Percentiles rank a stretch among this genome's conserved stretches.
These are phyloP conservation scores for Lathamus discolor DNA, from an alignment of 2,113 vertebrate species.

Conservation along the genomic window DNA sequence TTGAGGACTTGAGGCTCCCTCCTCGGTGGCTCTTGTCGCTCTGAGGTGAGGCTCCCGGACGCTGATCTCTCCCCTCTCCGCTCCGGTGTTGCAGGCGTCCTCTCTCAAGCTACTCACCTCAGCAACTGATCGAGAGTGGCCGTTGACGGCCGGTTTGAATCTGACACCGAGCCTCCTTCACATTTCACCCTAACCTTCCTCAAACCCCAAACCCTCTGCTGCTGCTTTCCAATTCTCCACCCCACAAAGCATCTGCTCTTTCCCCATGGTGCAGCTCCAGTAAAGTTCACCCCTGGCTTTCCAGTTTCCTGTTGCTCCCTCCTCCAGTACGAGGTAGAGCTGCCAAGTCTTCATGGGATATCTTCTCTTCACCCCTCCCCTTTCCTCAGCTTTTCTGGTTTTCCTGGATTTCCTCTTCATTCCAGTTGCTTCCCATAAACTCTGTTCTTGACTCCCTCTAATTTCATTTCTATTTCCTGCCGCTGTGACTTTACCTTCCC, in stretches of 20 bases:
- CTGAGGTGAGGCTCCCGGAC: too few relatives aligned
- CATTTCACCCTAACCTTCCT: neutral
- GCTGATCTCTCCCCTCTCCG: too few relatives aligned
- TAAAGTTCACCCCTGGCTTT: neutral
- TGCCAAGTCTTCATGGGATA: neutral
- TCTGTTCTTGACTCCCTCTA: neutral
- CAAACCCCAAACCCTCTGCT: neutral
- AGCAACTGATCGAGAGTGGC: too few relatives aligned
- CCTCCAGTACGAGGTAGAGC: neutral
- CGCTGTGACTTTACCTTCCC: neutral
- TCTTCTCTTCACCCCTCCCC: neutral
- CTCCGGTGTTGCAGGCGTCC: too few relatives aligned
- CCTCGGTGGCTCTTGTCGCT: too few relatives aligned
- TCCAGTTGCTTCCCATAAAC: neutral
- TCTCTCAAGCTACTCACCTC: too few relatives aligned
- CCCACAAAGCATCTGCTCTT: fast-evolving
- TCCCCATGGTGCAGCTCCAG: too few relatives aligned
- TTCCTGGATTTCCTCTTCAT: neutral
- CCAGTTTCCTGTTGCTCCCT: neutral
- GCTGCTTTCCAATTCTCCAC: neutral
- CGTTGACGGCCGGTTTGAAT: too few relatives aligned
- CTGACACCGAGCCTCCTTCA: too few relatives aligned
- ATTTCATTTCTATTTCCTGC: neutral
- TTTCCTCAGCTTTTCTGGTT: neutral
- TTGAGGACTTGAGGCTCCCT: too few relatives aligned